Evolutionary conservation across 2,113 vertebrate species (phyloP), one percentile per base, ranked within the genome.

Genomic region (Siniperca knerii): DNA sequence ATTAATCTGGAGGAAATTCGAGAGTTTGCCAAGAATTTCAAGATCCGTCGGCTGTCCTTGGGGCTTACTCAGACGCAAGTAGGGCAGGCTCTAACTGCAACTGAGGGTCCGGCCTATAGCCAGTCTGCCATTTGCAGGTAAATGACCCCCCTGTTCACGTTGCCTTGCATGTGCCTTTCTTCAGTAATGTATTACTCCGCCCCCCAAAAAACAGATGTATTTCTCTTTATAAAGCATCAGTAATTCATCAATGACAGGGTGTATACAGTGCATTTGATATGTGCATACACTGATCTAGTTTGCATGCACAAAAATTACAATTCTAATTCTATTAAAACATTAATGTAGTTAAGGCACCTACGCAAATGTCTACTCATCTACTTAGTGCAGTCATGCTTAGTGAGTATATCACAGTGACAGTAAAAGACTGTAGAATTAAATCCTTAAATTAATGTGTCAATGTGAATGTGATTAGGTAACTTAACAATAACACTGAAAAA

Each of bases 11-110:
- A 99, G 90, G 98, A 99, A 91, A 99, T 99, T 66, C 96, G 98
- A 16, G 98, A 99, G 92, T 99, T 99, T 91, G 98, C 98, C 91
- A 99, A 99, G 95, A 98, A 98, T 91, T 99, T 99, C 93, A 99
- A 99, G 94, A 98, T 99, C 84, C 97, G 98, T 0, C 95, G 98
- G 70, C 94, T 99, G 42, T 98, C 98, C 23, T 92, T 99, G 50
- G 98, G 98, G 23, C 96, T 99, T 65, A 99, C 98, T 0, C 98
- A 99, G 95, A 98, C 98, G 1, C 98, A 99, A 96, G 98, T 99
- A 88, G 98, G 98, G 2, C 98, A 99, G 89, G 98, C 98, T 8
- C 94, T 99, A 75, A 99, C 98, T 1, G 98, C 97, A 0, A 98
- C 98, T 0, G 98, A 99, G 89, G 98, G 98, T 6, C 98, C 98